Evolutionary conservation across 1,140 invertebrate species (phyloP).

Genomic region (Drosophila suzukii): DNA sequence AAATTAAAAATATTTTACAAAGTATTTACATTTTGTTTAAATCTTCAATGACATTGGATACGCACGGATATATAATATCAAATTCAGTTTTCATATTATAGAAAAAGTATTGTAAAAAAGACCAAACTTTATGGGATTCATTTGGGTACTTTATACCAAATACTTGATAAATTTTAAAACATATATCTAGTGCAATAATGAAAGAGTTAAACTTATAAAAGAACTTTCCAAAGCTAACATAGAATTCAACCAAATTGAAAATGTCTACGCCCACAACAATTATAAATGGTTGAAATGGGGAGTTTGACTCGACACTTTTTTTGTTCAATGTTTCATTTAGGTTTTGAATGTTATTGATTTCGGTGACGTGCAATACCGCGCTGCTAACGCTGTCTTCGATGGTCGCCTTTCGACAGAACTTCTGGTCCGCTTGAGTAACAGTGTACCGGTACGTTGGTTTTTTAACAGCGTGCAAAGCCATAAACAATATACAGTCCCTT

Average conservation of each 20-base stretch:
- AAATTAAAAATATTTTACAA: too few species aligned
- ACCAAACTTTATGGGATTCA: too few species aligned
- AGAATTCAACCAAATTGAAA: neutral
- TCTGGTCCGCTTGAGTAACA: neutral
- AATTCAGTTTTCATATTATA: too few species aligned
- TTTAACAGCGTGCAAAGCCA: too few species aligned
- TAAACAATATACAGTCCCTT: neutral
- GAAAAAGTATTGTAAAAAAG: too few species aligned
- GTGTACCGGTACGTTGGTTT: neutral
- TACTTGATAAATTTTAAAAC: constrained; percentile 1
- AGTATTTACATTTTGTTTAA: too few species aligned
- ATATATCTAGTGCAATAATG: neutral
- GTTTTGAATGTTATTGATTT: too few species aligned
- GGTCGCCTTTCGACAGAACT: neutral
- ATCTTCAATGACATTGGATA: too few species aligned
- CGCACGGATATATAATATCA: too few species aligned
- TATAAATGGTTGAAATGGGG: constrained; percentile 3
- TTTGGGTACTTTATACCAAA: neutral
- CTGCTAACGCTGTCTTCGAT: neutral
- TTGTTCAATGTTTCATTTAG: too few species aligned
- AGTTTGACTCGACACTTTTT: too few species aligned
- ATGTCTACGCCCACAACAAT: neutral
- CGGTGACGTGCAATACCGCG: neutral
- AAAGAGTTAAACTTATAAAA: neutral
- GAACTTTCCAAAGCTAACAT: neutral